These are phyloP conservation scores for Leptinotarsa texana DNA, from an alignment of 1,140 invertebrate genomes.

Conservation along the genomic window DNA sequence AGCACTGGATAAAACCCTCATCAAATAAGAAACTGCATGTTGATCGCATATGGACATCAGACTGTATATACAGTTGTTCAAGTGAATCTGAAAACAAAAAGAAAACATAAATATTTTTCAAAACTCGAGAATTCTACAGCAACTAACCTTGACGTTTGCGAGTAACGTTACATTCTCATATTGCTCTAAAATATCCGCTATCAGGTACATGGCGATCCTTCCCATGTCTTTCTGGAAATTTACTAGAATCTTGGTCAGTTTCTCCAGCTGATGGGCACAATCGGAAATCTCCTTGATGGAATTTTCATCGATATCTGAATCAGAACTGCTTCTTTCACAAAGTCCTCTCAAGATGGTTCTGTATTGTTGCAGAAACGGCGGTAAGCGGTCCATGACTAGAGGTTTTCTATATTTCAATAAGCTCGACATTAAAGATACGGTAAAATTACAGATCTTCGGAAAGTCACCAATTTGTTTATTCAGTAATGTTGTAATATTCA, in stretches of 20 bases:
- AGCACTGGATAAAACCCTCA: constrained; percentile 45
- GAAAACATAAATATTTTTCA: not conserved
- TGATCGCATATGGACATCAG: constrained; percentile 48
- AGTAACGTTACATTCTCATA: constrained; percentile 46
- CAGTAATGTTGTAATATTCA: constrained; percentile 31
- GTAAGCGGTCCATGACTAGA: constrained; percentile 48
- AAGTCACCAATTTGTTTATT: constrained; percentile 34
- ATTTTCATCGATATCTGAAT: constrained; percentile 18
- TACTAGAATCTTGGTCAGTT: constrained; percentile 46
- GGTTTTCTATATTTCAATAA: constrained; percentile 47
- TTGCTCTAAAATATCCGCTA: constrained; percentile 49
- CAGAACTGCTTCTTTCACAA: constrained; percentile 42
- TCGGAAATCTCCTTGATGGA: constrained; percentile 41
- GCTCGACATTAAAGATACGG: constrained; percentile 42
- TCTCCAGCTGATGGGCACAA: constrained; percentile 48
- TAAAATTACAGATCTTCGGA: constrained; percentile 29
- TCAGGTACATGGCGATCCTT: constrained; percentile 48
- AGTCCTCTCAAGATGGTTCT: constrained; percentile 41
- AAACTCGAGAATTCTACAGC: not conserved
- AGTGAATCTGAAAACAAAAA: constrained; percentile 46
- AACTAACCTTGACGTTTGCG: constrained; percentile 47
- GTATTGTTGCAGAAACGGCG: constrained; percentile 47
- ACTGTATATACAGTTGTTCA: constrained; percentile 49
- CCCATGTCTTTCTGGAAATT: constrained; percentile 45
- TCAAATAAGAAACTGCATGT: constrained; percentile 48